Conservation (phyloP, 2,797 vertebrate genomes). For the Acropternis orthonyx region DNA sequence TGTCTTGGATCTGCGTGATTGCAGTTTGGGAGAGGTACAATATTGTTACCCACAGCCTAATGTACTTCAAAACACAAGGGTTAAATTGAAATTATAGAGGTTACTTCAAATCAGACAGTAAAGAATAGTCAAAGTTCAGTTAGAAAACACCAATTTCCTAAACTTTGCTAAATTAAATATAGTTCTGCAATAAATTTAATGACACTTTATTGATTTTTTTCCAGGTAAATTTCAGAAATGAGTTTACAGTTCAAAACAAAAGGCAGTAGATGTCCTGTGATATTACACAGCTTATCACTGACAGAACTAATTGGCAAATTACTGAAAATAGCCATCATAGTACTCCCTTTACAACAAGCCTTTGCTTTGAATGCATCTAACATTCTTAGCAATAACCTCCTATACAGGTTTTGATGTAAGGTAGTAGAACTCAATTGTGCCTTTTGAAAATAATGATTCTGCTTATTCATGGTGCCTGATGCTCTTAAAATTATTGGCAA, state of each 20-base stretch:
- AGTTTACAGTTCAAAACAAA: not conserved
- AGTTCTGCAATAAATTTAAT: not conserved
- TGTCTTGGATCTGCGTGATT: not conserved
- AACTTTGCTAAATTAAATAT: not conserved
- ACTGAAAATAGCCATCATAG: not conserved
- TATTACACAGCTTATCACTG: not conserved
- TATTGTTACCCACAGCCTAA: not conserved
- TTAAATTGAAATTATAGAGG: not conserved
- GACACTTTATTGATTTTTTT: not conserved
- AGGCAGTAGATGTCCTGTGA: not conserved
- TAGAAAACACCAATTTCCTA: not conserved
- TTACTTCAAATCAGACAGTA: not conserved
- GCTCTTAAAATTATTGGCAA: not conserved
- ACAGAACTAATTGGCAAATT: conserved; percentile 28
- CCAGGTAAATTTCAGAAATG: not conserved
- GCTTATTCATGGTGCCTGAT: not conserved
- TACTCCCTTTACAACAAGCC: not conserved
- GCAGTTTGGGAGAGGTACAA: not conserved
- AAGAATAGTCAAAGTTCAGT: not conserved
- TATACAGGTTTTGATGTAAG: conserved; percentile 15
- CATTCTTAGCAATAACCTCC: conserved; percentile 2
- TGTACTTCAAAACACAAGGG: not conserved
- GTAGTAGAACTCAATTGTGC: conserved; percentile 19
- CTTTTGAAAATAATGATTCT: conserved; percentile 50
- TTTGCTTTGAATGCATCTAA: conserved; percentile 33